Evolutionary conservation across 2,888 invertebrate genomes (phyloP).

Genomic region (Aspidiotus rigidus): DNA sequence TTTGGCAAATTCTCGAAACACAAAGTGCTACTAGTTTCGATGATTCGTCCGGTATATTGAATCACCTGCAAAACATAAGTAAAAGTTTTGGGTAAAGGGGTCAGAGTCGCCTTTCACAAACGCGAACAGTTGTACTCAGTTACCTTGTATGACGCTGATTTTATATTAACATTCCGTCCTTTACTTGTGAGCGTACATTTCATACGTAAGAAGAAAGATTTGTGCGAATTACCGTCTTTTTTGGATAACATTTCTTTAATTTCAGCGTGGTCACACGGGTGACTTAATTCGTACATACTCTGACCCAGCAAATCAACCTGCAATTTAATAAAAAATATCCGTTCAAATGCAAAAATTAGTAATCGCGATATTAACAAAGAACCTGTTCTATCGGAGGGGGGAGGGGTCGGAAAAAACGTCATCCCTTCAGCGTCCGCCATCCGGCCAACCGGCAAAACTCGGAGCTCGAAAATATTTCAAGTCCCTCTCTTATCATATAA

Average conservation of each 20-base stretch:
- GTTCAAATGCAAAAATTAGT: no score
- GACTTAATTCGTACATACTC: conserved; percentile 85
- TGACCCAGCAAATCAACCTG: conserved; percentile 95
- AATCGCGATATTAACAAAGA: no score
- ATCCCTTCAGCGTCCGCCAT: no score
- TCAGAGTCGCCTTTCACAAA: no score
- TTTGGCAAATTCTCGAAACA: neutral
- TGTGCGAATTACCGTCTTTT: conserved; percentile 46
- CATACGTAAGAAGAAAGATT: conserved; percentile 67
- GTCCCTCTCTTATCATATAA: no score
- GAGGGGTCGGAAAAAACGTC: no score
- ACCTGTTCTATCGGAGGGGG: no score
- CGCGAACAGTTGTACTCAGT: neutral
- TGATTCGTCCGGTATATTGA: conserved; percentile 18
- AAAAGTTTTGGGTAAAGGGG: no score
- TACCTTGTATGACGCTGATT: conserved; percentile 93
- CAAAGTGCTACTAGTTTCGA: neutral
- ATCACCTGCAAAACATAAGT: conserved; percentile 11
- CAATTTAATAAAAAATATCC: no score
- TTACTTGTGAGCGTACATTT: conserved; percentile 92
- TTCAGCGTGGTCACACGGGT: conserved; percentile 92
- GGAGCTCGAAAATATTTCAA: no score
- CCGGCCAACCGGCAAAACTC: no score
- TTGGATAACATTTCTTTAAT: conserved; percentile 55
- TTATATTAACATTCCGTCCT: conserved; percentile 89